Evolutionary conservation across 2,888 invertebrate species (phyloP), one percentile per base, ranked within the genome.

Genomic region (Netelia melanura): DNA sequence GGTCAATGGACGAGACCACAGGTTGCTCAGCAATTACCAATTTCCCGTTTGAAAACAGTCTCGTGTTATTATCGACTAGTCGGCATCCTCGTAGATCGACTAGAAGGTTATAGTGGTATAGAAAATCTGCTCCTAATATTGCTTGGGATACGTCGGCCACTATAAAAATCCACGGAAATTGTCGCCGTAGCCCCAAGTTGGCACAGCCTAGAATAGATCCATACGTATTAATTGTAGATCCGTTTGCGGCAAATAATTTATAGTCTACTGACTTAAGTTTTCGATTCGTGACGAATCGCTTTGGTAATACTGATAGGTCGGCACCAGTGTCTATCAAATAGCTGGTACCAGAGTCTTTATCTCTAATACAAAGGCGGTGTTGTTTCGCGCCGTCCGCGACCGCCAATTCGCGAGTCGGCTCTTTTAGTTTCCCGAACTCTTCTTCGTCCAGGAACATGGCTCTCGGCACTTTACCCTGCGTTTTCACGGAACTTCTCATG

Each of bases 211-310:
- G 14, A 5, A 23, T 9, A 3, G 14, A 44, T 8, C 84, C 75
- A 10, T 25, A 75, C 1, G 84, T 81, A 1, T 72, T 0, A 8
- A 80, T 80, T 0, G 0, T 5, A 1, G 84, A 58, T 11, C 64
- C 64, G n/a, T 84, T 84, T 3, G 84, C 84, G 11, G 80, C 84
- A 10, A 44, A 84, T 2, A 84, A 43, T 11, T 74, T 82, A 9
- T 75, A 81, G 3, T 74, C 70, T 5, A 30, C 68, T 10, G 6
- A 2, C 14, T n/a, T 8, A 17, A 3, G 52, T 44, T 30, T 52
- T 1, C 25, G 56, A 43, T n/a, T 17, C 9, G 8, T 64, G 3
- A 17, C 54, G 9, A 43, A 11, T 11, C 11, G 8, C 17, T 58
- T 71, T 0, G 78, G 78, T 0, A 78, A 6, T 9, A 81, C 76